A percentile compares a stretch with the other conserved stretches of the same genome.
These are phyloP conservation scores for Brachionus manjavacas DNA, from an alignment of 1,140 invertebrate species.

Conservation along the genomic window DNA sequence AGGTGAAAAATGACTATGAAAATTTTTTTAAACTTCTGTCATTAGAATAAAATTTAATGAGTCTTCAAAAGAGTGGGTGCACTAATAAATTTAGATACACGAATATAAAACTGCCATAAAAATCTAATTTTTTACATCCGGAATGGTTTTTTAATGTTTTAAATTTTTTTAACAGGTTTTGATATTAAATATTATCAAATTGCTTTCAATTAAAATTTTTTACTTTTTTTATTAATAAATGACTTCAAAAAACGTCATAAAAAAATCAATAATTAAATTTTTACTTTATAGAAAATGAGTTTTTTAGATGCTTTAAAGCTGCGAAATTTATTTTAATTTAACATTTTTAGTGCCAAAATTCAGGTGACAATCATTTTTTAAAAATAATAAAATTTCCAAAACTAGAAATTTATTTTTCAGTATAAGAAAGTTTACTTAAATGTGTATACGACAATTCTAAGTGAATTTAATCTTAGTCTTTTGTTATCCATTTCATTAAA, in stretches of 20 bases:
- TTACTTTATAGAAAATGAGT: background rate
- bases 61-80: no score
- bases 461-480: background rate
- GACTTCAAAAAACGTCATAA: background rate
- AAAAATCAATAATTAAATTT: background rate
- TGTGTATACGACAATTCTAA: background rate
- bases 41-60: no score
- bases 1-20: no score
- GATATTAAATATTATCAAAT: no score
- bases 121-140: no score
- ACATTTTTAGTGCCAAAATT: background rate
- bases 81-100: no score
- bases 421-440: background rate
- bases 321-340: background rate
- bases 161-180: no score
- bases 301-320: background rate
- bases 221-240: no score
- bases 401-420: background rate
- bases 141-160: no score
- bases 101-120: no score
- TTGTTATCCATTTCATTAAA: background rate
- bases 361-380: background rate
- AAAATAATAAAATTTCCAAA: background rate
- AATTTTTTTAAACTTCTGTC: no score
- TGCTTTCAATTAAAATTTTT: no score